phyloP scores from a whole-genome alignment of 1,140 invertebrate genomes.

The Macrocentrus cingulum region DNA sequence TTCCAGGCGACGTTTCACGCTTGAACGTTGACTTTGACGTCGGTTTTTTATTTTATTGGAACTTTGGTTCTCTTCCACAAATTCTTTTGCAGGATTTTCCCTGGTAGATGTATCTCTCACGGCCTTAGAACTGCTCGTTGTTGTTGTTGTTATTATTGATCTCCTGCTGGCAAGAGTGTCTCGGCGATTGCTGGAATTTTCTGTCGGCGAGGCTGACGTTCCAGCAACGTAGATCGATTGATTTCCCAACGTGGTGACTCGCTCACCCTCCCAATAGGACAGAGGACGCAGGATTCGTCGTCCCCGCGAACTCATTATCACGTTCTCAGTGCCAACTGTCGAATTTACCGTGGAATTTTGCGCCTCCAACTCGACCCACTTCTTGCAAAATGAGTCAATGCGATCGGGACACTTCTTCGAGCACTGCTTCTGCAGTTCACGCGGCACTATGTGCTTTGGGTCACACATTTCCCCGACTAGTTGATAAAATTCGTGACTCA shows the following conservation, averaged over 20 bases:
- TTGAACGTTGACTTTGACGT: too few species aligned
- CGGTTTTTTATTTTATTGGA: background rate
- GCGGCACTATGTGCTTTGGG: slow-evolving; percentile 39
- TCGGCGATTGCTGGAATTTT: slow-evolving; percentile 12
- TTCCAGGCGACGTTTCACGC: too few species aligned
- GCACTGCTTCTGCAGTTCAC: slow-evolving; percentile 37
- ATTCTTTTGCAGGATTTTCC: background rate
- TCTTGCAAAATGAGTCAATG: slow-evolving; percentile 43
- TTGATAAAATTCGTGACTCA: slow-evolving; percentile 37
- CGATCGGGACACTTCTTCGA: slow-evolving; percentile 41
- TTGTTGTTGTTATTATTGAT: too few species aligned
- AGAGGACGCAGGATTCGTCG: slow-evolving; percentile 35
- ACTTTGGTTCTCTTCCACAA: background rate
- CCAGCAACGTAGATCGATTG: slow-evolving; percentile 33
- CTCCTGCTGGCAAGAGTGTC: too few species aligned
- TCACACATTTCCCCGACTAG: slow-evolving; percentile 38
- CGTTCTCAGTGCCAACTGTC: slow-evolving; percentile 9
- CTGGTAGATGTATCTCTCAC: too few species aligned
- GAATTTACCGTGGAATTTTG: slow-evolving; percentile 10
- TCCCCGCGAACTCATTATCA: slow-evolving; percentile 34
- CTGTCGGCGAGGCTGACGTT: slow-evolving; percentile 18
- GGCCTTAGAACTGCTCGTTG: too few species aligned
- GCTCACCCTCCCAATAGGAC: slow-evolving; percentile 43
- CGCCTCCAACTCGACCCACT: slow-evolving; percentile 33
- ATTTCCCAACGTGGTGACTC: slow-evolving; percentile 31